Conservation (phyloP, 2,113 vertebrate genomes). For the Loxodonta africana region DNA sequence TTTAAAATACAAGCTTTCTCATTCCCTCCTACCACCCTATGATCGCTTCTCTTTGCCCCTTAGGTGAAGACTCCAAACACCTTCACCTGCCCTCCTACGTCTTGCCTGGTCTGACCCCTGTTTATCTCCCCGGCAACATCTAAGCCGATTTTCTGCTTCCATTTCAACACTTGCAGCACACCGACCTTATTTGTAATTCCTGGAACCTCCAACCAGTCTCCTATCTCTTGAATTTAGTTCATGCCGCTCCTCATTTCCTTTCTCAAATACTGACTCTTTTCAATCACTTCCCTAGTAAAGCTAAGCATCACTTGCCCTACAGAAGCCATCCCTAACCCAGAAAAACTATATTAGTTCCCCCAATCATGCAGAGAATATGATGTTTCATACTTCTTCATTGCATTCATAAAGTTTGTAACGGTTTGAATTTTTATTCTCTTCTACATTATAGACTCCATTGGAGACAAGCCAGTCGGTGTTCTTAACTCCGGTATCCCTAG, state of each 20-base stretch:
- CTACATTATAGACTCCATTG: not conserved
- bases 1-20: constrained; percentile 26
- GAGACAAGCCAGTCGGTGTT: not conserved
- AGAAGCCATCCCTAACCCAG: not conserved
- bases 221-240: not conserved
- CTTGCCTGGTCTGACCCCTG: not conserved
- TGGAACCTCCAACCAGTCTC: not conserved
- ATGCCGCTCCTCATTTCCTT: constrained; percentile 13
- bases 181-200: constrained; percentile 6
- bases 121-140: constrained; percentile 4
- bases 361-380: not conserved
- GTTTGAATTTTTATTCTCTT: not conserved
- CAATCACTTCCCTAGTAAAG: not conserved
- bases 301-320: not conserved
- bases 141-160: constrained; percentile 41
- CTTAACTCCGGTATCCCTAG: fast-evolving
- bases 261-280: constrained; percentile 8
- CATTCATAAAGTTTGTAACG: not conserved
- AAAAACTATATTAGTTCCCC: not conserved
- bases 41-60: not conserved
- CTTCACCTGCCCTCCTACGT: not conserved
- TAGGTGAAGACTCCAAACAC: not conserved
- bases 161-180: not conserved
- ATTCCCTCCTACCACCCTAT: not conserved
- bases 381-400: not conserved